These are phyloP conservation scores for Parthenolecanium corni DNA, from an alignment of 2,888 invertebrate genomes.

Conservation along the genomic window DNA sequence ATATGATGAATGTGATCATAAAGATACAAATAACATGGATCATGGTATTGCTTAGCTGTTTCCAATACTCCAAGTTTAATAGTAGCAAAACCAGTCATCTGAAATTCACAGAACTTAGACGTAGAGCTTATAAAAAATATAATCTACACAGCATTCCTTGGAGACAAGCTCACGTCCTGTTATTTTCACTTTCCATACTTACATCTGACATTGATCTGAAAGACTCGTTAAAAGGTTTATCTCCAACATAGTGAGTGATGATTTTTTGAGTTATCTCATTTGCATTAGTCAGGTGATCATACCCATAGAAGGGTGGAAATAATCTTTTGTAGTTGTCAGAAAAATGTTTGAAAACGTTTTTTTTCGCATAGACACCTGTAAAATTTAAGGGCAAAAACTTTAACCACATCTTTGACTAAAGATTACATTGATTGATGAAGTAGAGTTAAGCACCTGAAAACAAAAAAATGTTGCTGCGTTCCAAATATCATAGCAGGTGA, in stretches of 20 bases:
- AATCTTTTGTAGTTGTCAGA: not conserved
- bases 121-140: not conserved
- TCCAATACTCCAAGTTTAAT: not conserved
- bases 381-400: too few relatives aligned
- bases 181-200: not conserved
- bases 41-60: constrained; percentile 1
- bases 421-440: too few relatives aligned
- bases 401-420: too few relatives aligned
- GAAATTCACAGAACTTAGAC: not conserved
- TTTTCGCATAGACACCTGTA: not conserved
- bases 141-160: not conserved
- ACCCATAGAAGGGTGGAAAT: not conserved
- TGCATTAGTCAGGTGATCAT: not conserved
- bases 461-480: too few relatives aligned
- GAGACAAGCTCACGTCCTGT: not conserved
- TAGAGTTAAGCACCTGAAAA: too few relatives aligned
- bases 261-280: not conserved
- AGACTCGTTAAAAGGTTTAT: not conserved
- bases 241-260: not conserved
- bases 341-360: not conserved
- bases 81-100: not conserved
- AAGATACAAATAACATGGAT: not conserved
- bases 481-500: too few relatives aligned
- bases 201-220: constrained; percentile 3
- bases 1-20: constrained; percentile 1